Base-by-base conservation (phyloP, 2,797 vertebrate species). In the Poeciliopsis gracilis region DNA sequence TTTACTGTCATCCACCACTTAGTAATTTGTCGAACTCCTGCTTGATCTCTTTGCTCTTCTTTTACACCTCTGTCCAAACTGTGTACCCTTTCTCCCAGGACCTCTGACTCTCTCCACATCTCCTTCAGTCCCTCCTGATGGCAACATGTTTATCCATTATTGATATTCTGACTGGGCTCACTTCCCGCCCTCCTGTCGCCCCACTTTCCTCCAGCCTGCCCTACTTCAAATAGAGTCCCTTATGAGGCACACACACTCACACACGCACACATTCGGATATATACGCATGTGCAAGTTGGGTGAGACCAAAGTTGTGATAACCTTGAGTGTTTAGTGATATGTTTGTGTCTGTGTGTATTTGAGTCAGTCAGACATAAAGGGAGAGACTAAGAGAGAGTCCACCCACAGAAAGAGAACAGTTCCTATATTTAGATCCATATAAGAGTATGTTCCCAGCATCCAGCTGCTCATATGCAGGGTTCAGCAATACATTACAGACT, bases 131-230 rank as follows among this genome's bases (percentile, higher is more conserved):
- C 82, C 86, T 86, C 80, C 86, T 91, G 90, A 93, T 90, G 88
- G 86, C 88, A 89, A 90, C 92, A 83, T 92, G 92, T 93, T 93
- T 93, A 94, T 94, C 90, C 86, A 94, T 94, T 94, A 94, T 94
- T 93, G 93, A 95, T 94, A 93, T 91, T 91, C 89, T 90, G 88
- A 94, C 91, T 91, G 87, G 88, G 89, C 87, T 90, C 61, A 45
- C 86, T 83, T 90, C 87, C 92, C 88, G 77, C 90, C 88, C 88
- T 86, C 87, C 82, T 85, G 91, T 91, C 89, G 90, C 87, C 92
- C 93, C 91, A 93, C 90, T 95, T 94, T 92, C 87, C 88, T 85
- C 76, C 84, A 79, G 90, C 87, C 90, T 94, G 93, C 85, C 93
- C 94, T 94, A 94, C 93, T 95, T 94, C 91, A 91, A 53, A 85